A percentile compares a stretch with the other conserved stretches of the same genome.
phyloP scores from a whole-genome alignment of 2,888 invertebrate genomes.

The Silvanus unidentatus region DNA sequence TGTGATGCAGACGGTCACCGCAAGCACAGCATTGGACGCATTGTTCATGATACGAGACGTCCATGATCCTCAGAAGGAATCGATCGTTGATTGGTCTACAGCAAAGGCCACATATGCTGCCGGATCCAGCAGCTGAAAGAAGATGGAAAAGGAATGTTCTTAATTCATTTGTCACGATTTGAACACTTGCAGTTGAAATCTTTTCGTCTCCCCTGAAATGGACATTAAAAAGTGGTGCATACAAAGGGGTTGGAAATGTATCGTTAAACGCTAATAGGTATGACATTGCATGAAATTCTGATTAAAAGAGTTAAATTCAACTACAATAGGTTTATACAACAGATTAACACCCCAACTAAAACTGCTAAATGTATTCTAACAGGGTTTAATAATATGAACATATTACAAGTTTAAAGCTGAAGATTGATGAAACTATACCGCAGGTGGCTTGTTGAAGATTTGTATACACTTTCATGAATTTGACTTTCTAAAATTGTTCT shows the following conservation, averaged over 20 bases:
- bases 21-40: constrained; percentile 74
- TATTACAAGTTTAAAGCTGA: constrained; percentile 8
- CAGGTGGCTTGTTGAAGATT: constrained; percentile 35
- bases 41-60: constrained; percentile 68
- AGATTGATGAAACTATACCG: constrained; percentile 41
- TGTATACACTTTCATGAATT: neutral
- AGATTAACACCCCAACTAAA: constrained; percentile 37
- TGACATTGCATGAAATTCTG: constrained; percentile 45
- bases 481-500: too few relatives aligned
- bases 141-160: constrained; percentile 14
- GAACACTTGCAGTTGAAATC: too few relatives aligned
- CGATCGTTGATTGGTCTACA: constrained; percentile 67
- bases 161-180: too few relatives aligned
- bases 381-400: neutral
- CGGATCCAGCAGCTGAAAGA: constrained; percentile 36
- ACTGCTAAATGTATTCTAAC: constrained; percentile 33
- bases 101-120: constrained; percentile 59
- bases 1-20: constrained; percentile 61
- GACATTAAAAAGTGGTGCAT: too few relatives aligned
- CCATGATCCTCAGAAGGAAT: constrained; percentile 68
- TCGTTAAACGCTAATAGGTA: constrained; percentile 37
- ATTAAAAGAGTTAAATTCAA: constrained; percentile 43
- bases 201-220: too few relatives aligned
- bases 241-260: too few relatives aligned
- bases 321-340: constrained; percentile 39